Evolutionary conservation across 2,113 vertebrate species (phyloP).

Genomic region (Isurus oxyrinchus): DNA sequence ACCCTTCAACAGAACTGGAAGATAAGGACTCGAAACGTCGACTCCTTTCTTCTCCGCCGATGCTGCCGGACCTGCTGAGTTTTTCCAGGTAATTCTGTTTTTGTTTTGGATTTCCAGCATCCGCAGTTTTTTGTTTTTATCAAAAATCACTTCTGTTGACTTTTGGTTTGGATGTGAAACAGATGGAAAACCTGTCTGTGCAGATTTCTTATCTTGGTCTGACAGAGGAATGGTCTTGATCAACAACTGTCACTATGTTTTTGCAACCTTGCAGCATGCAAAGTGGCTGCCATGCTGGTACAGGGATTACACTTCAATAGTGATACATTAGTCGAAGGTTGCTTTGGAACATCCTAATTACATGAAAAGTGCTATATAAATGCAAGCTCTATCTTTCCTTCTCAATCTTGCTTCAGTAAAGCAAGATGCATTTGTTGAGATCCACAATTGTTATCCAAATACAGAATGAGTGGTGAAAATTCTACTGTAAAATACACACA

Average conservation of each 20-base stretch:
- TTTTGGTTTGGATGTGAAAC: not conserved
- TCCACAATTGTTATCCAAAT: not conserved
- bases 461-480: not conserved
- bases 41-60: too few relatives aligned
- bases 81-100: too few relatives aligned
- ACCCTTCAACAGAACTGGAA: too few relatives aligned
- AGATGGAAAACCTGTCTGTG: not conserved
- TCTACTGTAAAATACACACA: not conserved
- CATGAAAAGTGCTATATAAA: not conserved
- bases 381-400: not conserved
- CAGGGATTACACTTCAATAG: not conserved
- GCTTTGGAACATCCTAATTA: not conserved
- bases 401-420: not conserved
- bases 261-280: not conserved
- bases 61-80: too few relatives aligned
- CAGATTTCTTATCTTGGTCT: not conserved
- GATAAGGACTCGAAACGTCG: too few relatives aligned
- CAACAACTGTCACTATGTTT: not conserved
- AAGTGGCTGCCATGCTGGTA: not conserved
- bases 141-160: not conserved
- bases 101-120: too few relatives aligned
- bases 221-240: not conserved
- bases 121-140: too few relatives aligned
- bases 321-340: not conserved
- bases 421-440: not conserved